phyloP scores from a whole-genome alignment of 2,797 vertebrate species.

The Chaetodon trifasciatus region DNA sequence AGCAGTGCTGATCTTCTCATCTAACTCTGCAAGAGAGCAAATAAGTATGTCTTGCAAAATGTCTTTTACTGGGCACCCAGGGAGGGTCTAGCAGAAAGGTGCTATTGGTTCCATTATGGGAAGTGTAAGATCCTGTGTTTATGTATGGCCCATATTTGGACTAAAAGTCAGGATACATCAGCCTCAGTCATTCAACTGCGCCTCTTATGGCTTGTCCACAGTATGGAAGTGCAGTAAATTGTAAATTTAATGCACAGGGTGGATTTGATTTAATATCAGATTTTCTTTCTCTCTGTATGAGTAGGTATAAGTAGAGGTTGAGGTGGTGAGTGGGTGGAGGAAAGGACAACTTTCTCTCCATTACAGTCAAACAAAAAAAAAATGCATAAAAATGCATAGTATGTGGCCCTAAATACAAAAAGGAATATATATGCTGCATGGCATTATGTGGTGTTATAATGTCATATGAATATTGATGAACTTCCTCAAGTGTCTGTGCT shows the following conservation, averaged over 20 bases:
- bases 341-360: neutral
- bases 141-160: neutral
- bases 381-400: conserved; percentile 11
- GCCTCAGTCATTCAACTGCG: neutral
- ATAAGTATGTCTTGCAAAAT: neutral
- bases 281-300: conserved; percentile 10
- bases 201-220: neutral
- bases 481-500: conserved; percentile 4
- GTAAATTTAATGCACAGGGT: conserved; percentile 6
- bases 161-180: conserved; percentile 11
- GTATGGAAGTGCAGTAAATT: neutral
- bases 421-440: neutral
- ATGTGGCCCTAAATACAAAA: conserved; percentile 7
- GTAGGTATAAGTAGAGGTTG: conserved; percentile 25
- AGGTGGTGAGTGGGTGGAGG: conserved; percentile 26
- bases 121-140: conserved; percentile 1
- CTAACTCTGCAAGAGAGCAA: neutral
- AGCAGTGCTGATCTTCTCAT: neutral
- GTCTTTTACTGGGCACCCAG: neutral
- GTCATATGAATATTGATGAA: conserved; percentile 41
- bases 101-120: conserved; percentile 17
- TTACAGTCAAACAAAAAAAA: conserved; percentile 26
- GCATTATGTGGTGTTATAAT: conserved; percentile 1
- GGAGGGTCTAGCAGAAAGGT: neutral
- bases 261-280: conserved; percentile 26